A percentile compares a stretch with the other conserved stretches of the same genome.
phyloP scores from a whole-genome alignment of 2,888 invertebrate species.

The Synergus japonicus region DNA sequence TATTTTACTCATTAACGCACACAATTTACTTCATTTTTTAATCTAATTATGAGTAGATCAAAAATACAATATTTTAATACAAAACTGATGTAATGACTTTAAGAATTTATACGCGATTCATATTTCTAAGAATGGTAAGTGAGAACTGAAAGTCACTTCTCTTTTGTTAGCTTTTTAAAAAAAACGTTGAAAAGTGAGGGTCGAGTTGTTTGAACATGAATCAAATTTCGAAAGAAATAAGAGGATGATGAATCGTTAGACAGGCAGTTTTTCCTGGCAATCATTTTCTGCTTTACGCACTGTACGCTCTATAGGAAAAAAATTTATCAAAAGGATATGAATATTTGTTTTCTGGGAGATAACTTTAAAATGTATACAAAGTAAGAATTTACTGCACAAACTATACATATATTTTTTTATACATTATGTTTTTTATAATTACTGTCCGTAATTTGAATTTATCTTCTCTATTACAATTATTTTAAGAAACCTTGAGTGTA shows the following conservation, averaged over 20 bases:
- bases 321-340: background rate
- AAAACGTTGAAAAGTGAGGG: constrained; percentile 2
- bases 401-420: no score
- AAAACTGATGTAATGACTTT: background rate
- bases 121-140: background rate
- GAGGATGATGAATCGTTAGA: background rate
- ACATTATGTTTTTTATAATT: background rate
- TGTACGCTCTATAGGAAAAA: background rate
- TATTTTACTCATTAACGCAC: no score
- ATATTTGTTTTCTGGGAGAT: background rate
- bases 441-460: background rate
- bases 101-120: background rate
- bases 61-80: background rate
- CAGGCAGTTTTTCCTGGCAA: background rate
- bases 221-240: background rate
- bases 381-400: background rate
- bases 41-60: background rate
- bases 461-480: background rate
- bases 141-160: background rate
- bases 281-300: background rate
- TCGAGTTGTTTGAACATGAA: background rate
- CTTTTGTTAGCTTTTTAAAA: background rate
- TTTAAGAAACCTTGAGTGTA: background rate
- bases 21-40: background rate
- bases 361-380: background rate